Conservation (phyloP, 1,140 invertebrate genomes). For the Drosophila mauritiana region DNA sequence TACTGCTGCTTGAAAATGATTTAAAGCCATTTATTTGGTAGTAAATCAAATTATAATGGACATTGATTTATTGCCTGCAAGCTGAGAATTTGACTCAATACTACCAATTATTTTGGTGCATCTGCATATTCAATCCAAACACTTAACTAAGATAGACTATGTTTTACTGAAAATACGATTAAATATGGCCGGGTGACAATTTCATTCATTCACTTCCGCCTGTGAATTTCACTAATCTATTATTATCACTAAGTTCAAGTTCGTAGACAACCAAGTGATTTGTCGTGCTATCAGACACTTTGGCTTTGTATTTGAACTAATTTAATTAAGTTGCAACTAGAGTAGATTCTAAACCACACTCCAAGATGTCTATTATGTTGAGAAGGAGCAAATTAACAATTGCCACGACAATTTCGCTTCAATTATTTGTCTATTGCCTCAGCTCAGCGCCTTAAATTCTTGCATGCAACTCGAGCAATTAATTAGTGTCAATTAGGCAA, state of each 20-base stretch:
- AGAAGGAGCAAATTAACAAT: not conserved
- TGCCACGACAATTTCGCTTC: conserved; percentile 12
- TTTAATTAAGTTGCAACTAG: not conserved
- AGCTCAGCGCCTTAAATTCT: conserved; percentile 22
- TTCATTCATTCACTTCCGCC: conserved; percentile 3
- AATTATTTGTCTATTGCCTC: conserved; percentile 21
- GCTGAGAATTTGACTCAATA: not conserved
- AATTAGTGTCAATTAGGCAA: conserved; percentile 52
- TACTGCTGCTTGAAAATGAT: conserved; percentile 39
- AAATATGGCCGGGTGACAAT: not conserved
- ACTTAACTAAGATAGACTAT: too few relatives aligned
- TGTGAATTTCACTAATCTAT: conserved; percentile 2
- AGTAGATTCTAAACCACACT: not conserved
- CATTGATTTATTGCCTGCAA: conserved; percentile 23
- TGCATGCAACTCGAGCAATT: conserved; percentile 44
- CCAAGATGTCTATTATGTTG: not conserved
- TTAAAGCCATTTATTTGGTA: conserved; percentile 2
- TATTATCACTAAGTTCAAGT: conserved; percentile 12
- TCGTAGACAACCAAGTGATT: not conserved
- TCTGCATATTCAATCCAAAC: too few relatives aligned
- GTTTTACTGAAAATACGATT: not conserved
- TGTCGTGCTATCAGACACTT: conserved; percentile 2
- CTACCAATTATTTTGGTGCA: not conserved
- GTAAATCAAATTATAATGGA: conserved; percentile 6
- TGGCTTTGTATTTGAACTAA: not conserved